Evolutionary conservation across 2,888 invertebrate genomes (phyloP), one percentile per base, ranked within the genome.

Genomic region (Hirtodrosophila trivittata): DNA sequence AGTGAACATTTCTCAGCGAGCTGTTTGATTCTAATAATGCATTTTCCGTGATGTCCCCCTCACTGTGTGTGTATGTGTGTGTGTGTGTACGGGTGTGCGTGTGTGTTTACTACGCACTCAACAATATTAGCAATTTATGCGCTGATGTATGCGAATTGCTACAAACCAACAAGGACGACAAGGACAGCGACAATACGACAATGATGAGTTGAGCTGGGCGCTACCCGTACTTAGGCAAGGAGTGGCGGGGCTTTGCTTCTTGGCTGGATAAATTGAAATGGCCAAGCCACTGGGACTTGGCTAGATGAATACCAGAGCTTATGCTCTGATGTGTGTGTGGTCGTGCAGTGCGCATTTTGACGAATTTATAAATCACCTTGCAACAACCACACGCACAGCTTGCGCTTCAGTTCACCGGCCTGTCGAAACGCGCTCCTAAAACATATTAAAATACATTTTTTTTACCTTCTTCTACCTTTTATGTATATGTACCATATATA

Each of bases 71-170:
- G 25, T 18, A 26, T 18, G 5, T 12, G 3, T 42, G 10, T 25
- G 26, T 13, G 32, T 18, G 30, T 51, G 37, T 8, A 33, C 8
- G 33, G 32, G 47, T 26, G 26, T 33, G 66, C 9, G 33, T 46
- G 43, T 25, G 43, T 63, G 46, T 43, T 41, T 41, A 32, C 16
- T 39, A 58, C 57, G 78, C 82, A 75, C 78, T 82, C 75, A 75
- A 64, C 64, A 68, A 82, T 85, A 82, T 82, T 82, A 82, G 66
- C 82, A 78, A 82, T 82, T 85, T 82, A 77, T 78, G 82, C 80
- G 66, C 67, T 70, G 63, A 63, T 82, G 82, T 82, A 75, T 78
- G 68, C 58, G 42, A 59, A 45, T 33, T 64, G 51, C 52, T 42
- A 45, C 45, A 67, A 51, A n/a, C 28, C 28, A 55, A 10, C 18